phyloP scores from a whole-genome alignment of 2,113 vertebrate genomes.

The Ictalurus furcatus region DNA sequence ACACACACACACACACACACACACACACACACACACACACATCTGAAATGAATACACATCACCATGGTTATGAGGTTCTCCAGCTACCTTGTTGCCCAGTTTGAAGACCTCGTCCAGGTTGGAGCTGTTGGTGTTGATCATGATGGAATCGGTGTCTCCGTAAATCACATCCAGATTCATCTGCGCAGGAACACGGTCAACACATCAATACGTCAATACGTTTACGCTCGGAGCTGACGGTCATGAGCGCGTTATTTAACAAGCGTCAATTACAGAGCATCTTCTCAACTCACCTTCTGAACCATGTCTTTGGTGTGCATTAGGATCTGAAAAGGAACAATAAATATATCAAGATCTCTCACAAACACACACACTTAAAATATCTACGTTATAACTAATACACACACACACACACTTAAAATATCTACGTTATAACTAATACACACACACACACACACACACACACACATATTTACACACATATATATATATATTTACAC shows the following conservation, averaged over 20 bases:
- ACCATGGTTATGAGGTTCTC: neutral
- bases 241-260: neutral
- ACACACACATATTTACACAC: too few relatives aligned
- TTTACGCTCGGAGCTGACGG: neutral
- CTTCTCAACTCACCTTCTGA: constrained; percentile 83
- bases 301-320: constrained; percentile 99
- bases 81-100: constrained; percentile 90
- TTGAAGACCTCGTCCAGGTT: constrained; percentile 93
- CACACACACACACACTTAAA: neutral
- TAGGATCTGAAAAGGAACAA: constrained; percentile 83
- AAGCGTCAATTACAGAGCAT: neutral
- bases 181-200: constrained; percentile 63
- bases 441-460: neutral
- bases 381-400: neutral
- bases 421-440: too few relatives aligned
- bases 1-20: neutral
- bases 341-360: constrained; percentile 12
- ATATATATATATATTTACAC: too few relatives aligned
- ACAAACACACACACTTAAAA: too few relatives aligned
- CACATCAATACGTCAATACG: neutral
- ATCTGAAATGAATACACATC: neutral
- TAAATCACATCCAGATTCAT: constrained; percentile 99
- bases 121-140: constrained; percentile 97
- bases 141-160: constrained; percentile 98
- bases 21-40: neutral